Conservation (phyloP, 2,797 vertebrate genomes). For the Chaunax sp. region DNA sequence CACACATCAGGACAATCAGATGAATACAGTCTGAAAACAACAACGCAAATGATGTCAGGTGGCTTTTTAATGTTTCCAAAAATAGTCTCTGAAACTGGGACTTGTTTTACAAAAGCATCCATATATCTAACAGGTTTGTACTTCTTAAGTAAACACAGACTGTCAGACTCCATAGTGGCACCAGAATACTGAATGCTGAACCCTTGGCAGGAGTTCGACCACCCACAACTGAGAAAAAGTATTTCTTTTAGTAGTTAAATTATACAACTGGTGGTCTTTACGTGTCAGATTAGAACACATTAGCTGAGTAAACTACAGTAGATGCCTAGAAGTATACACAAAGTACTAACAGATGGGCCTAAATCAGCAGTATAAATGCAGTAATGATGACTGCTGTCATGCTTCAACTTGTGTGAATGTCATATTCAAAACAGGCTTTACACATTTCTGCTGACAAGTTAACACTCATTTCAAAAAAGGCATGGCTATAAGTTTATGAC, state of each 20-base stretch:
- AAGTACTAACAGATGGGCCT: constrained; percentile 38
- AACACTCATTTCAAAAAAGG: constrained; percentile 47
- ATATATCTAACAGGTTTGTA: constrained; percentile 75
- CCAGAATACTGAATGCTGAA: constrained; percentile 64
- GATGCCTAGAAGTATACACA: constrained; percentile 47
- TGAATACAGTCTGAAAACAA: constrained; percentile 20
- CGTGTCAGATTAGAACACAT: constrained; percentile 49
- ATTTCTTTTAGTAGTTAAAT: constrained; percentile 33
- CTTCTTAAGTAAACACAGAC: constrained; percentile 81
- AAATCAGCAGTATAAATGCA: constrained; percentile 58
- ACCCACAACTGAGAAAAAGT: constrained; percentile 50
- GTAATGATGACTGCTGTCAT: constrained; percentile 28
- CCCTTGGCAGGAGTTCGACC: constrained; percentile 57
- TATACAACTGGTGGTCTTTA: constrained; percentile 34
- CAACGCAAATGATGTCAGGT: constrained; percentile 71
- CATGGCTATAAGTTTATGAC: constrained; percentile 44
- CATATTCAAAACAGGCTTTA: constrained; percentile 25
- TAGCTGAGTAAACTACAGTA: constrained; percentile 36
- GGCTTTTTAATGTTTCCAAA: constrained; percentile 83
- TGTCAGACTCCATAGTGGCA: constrained; percentile 65
- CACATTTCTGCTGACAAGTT: constrained; percentile 44
- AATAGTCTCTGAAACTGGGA: constrained; percentile 82
- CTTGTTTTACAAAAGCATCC: constrained; percentile 82
- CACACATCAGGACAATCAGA: background rate
- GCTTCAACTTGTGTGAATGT: constrained; percentile 27